Evolutionary conservation across 2,113 vertebrate species (phyloP), one percentile per base, ranked within the genome.

Genomic region (Brachirus orientalis): DNA sequence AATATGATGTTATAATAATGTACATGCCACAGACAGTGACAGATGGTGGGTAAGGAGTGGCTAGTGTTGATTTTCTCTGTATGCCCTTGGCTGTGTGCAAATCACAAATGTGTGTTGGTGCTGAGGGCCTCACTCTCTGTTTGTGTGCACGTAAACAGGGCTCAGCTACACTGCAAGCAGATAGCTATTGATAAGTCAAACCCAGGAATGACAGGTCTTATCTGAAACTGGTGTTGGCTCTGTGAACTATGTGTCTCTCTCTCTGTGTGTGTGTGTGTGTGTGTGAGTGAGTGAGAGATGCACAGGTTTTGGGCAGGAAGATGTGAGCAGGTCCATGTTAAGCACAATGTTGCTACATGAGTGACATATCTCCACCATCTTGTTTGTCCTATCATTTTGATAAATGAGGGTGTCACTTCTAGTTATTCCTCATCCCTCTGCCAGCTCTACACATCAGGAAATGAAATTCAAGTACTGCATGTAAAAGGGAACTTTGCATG

Each of bases 401-500:
- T 76, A 58, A 66, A 87, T 90, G 54, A 66, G 56, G 16, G 16
- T 70, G 71, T 47, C 72, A 77, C 51, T 1, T 71, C 63, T 73
- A 10, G 40, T 79, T 86, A 85, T 88, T 83, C 85, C 64, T 78
- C 75, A 77, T 86, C 63, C 51, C 14, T 74, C 55, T 80, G 82
- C 43, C 64, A 90, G 41, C 47, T 77, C 67, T 65, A 69, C 78
- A 80, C 77, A 81, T 83, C 62, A 77, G 72, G 69, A 80, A 74
- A 85, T 58, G 72, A 90, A 92, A 92, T 90, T 90, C 87, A 88
- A 85, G 80, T 72, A 50, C 70, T 74, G 52, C 46, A 28, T 86
- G 88, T 80, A 88, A 88, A 90, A 86, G 81, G 69, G 80, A 88
- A 83, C 80, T 86, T 59, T 65, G 79, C 38, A 61, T 53, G 44